These are phyloP conservation scores for Pelodiscus sinensis DNA, from an alignment of 2,113 vertebrate species.

Conservation along the genomic window DNA sequence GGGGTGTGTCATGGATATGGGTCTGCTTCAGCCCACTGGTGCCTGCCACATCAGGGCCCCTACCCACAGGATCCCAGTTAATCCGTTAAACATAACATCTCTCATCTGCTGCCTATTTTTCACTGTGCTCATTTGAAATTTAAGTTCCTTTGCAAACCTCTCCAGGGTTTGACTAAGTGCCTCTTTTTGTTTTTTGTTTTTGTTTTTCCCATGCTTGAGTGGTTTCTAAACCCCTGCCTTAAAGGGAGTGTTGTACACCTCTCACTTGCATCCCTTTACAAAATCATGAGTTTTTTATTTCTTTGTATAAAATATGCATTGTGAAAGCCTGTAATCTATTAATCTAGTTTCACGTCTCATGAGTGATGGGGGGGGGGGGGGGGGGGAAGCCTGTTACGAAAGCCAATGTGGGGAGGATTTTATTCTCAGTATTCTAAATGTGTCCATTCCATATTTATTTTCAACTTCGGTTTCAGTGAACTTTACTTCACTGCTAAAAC, in stretches of 20 bases:
- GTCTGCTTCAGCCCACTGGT: too few relatives aligned
- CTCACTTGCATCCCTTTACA: background rate
- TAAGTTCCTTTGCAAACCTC: conserved; percentile 14
- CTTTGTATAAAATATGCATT: background rate
- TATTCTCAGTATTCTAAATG: background rate
- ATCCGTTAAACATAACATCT: too few relatives aligned
- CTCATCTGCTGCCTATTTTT: background rate
- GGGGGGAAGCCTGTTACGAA: too few relatives aligned
- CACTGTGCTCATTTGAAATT: conserved; percentile 21
- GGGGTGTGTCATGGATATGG: too few relatives aligned
- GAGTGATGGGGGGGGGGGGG: background rate
- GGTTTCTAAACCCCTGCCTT: background rate
- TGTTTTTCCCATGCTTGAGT: background rate
- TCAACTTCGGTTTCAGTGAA: background rate
- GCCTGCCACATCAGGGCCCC: too few relatives aligned
- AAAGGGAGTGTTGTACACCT: background rate
- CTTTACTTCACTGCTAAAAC: background rate
- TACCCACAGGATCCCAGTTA: too few relatives aligned
- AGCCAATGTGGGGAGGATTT: background rate
- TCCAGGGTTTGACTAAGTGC: background rate
- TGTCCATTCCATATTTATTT: background rate
- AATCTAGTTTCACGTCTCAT: background rate
- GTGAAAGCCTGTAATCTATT: background rate
- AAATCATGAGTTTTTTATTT: background rate
- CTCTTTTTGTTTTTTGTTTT: too few relatives aligned